Percentiles rank a stretch among this genome's conserved stretches.
Conservation (phyloP, 2,113 vertebrate species). For the Chloebia gouldiae region DNA sequence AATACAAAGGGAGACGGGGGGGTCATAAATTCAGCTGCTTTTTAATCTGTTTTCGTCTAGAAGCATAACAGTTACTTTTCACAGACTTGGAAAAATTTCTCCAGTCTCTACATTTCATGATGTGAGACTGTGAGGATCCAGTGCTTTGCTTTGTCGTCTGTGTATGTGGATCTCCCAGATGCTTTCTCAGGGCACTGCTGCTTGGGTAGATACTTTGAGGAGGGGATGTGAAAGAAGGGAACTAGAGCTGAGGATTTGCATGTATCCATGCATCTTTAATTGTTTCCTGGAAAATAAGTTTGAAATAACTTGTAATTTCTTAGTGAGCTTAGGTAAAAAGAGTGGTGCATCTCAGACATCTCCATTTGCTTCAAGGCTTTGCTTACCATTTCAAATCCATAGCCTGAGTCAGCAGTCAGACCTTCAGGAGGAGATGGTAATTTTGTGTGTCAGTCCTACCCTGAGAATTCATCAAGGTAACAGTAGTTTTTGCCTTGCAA, state of each 20-base stretch:
- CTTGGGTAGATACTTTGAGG: background rate
- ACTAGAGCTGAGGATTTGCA: background rate
- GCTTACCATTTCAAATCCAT: background rate
- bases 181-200: background rate
- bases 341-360: accelerated
- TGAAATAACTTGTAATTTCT: background rate
- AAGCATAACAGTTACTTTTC: background rate
- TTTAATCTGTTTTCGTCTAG: background rate
- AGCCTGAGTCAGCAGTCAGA: background rate
- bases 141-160: background rate
- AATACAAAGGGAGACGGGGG: background rate
- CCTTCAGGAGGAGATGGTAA: background rate
- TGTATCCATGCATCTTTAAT: background rate
- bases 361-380: background rate
- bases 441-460: background rate
- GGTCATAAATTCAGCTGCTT: background rate
- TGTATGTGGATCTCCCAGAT: accelerated
- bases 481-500: background rate
- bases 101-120: background rate
- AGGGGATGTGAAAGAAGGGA: background rate
- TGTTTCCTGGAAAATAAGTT: background rate
- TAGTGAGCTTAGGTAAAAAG: background rate
- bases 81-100: background rate
- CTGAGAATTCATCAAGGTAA: background rate
- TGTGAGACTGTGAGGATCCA: background rate